A percentile compares a stretch with the other conserved stretches of the same genome.
Conservation (phyloP, 1,140 invertebrate genomes). For the Tetragnatha versicolor region DNA sequence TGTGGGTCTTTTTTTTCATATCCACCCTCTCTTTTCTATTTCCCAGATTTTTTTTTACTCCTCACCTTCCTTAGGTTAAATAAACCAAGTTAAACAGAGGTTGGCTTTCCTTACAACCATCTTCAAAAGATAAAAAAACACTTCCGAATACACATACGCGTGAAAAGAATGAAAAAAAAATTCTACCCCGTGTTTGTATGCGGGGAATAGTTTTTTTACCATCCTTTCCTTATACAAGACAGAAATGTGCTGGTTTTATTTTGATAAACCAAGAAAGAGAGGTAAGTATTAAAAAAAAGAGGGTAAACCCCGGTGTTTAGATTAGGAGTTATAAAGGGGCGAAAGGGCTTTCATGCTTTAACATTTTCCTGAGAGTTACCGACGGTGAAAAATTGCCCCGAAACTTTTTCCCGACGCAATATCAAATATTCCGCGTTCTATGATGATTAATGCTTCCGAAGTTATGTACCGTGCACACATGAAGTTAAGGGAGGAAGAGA, state of each 20-base stretch:
- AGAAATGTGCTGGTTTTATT: conserved; percentile 32
- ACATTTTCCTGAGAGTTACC: too few species aligned
- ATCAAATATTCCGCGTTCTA: background rate
- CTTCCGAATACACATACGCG: background rate
- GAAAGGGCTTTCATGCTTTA: conserved; percentile 4
- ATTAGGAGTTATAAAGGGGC: conserved; percentile 31
- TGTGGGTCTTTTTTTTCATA: background rate
- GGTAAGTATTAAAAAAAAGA: background rate
- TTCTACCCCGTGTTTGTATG: background rate
- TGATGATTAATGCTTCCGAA: background rate
- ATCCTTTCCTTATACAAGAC: too few species aligned
- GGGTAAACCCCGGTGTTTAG: conserved; percentile 13
- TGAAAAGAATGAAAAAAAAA: conserved; percentile 9
- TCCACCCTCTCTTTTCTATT: background rate
- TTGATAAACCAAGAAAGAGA: conserved; percentile 29
- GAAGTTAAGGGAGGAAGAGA: too few species aligned
- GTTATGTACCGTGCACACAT: too few species aligned
- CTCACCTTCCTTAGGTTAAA: conserved; percentile 23
- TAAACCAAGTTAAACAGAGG: conserved; percentile 39
- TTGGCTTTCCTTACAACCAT: background rate
- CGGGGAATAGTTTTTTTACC: too few species aligned
- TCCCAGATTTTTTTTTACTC: background rate
- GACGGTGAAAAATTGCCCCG: background rate
- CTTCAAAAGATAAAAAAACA: conserved; percentile 9
- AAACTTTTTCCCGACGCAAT: background rate